phyloP scores from a whole-genome alignment of 2,797 vertebrate genomes.

The Limnodromus scolopaceus region DNA sequence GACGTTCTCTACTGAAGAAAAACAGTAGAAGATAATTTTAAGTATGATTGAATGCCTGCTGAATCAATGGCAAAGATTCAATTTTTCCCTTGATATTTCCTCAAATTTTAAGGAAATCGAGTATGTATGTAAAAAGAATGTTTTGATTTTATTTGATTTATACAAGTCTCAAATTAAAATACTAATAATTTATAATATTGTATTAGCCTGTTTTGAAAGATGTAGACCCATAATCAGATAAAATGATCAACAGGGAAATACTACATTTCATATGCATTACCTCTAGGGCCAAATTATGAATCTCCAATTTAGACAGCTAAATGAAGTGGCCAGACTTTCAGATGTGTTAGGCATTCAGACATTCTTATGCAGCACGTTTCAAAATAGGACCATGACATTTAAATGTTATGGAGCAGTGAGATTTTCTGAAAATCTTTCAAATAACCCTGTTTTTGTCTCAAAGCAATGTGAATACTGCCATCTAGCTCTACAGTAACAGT shows the following conservation, averaged over 20 bases:
- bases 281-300: not conserved
- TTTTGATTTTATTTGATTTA: not conserved
- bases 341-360: not conserved
- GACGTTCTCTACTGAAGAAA: not conserved
- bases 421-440: not conserved
- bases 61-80: not conserved
- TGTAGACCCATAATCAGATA: not conserved
- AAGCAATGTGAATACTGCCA: constrained; percentile 46
- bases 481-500: not conserved
- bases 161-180: not conserved
- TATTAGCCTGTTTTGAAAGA: not conserved
- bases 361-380: not conserved
- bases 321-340: not conserved
- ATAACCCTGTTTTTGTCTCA: not conserved
- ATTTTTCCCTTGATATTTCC: not conserved
- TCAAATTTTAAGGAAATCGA: not conserved
- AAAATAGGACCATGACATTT: not conserved
- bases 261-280: not conserved
- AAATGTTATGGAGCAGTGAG: not conserved
- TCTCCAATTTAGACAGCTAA: not conserved
- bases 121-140: not conserved
- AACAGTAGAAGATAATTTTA: not conserved
- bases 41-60: not conserved
- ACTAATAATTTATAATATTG: not conserved
- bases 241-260: not conserved